A percentile compares a stretch with the other conserved stretches of the same genome.
Evolutionary conservation across 2,113 vertebrate species (phyloP).

Genomic region (Tachycineta bicolor): DNA sequence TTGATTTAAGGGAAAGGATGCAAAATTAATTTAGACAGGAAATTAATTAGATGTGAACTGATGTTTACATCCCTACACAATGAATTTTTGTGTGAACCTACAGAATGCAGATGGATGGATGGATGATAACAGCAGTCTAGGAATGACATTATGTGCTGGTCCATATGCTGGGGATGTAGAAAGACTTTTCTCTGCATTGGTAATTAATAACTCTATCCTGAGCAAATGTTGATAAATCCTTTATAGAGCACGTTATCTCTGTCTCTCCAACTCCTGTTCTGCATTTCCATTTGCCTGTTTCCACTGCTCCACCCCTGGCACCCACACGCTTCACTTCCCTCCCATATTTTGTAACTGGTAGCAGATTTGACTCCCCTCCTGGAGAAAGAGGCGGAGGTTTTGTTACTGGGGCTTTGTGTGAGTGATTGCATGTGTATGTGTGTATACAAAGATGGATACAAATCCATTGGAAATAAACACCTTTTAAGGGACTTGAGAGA

Average conservation of each 20-base stretch:
- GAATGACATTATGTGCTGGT: slow-evolving; percentile 44
- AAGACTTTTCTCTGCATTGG: slow-evolving; percentile 50
- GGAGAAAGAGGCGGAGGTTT: slow-evolving; percentile 26
- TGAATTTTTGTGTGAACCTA: background rate
- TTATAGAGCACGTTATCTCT: slow-evolving; percentile 18
- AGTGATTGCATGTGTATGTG: slow-evolving; percentile 22
- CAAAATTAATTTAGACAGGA: slow-evolving; percentile 47
- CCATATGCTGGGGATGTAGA: slow-evolving; percentile 35
- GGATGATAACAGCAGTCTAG: slow-evolving; percentile 19
- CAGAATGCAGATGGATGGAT: slow-evolving; percentile 25
- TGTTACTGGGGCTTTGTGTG: slow-evolving; percentile 45
- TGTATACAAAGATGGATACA: slow-evolving; percentile 30
- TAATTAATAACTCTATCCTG: slow-evolving; percentile 63
- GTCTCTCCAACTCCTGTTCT: slow-evolving; percentile 47
- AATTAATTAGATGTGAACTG: slow-evolving; percentile 47
- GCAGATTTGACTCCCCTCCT: slow-evolving; percentile 31
- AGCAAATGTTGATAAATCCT: slow-evolving; percentile 65
- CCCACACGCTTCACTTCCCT: slow-evolving; percentile 39
- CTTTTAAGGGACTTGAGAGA: slow-evolving; percentile 46
- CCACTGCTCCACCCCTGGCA: slow-evolving; percentile 36
- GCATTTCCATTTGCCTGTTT: slow-evolving; percentile 52
- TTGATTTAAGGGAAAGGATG: slow-evolving; percentile 33
- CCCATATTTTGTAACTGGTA: slow-evolving; percentile 27
- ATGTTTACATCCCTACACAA: slow-evolving; percentile 32
- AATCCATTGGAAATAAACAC: slow-evolving; percentile 55